A percentile compares a stretch with the other conserved stretches of the same genome.
phyloP scores from a whole-genome alignment of 2,113 vertebrate genomes.

The Vimba vimba region DNA sequence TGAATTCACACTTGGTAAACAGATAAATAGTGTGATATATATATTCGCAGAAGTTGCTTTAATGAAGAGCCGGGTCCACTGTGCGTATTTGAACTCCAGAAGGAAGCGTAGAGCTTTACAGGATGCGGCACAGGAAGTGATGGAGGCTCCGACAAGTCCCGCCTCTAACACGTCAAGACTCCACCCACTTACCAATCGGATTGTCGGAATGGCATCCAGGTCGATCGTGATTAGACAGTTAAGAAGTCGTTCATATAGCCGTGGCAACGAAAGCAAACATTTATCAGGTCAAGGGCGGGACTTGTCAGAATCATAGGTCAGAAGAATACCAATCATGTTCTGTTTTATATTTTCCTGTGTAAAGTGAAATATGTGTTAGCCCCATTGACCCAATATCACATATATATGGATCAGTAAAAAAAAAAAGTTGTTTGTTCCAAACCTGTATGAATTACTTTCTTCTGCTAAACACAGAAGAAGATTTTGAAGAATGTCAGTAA shows the following conservation, averaged over 20 bases:
- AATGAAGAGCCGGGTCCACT: not conserved
- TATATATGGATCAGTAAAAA: too few species aligned
- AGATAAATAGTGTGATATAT: not conserved
- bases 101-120: not conserved
- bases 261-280: conserved; percentile 15
- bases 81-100: not conserved
- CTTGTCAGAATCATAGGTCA: not conserved
- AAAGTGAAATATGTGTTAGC: not conserved
- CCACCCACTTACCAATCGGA: not conserved
- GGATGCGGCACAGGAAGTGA: conserved; percentile 38
- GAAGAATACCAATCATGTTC: not conserved
- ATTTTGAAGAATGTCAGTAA: too few species aligned
- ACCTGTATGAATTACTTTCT: too few species aligned
- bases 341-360: not conserved
- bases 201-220: not conserved
- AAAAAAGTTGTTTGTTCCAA: too few species aligned
- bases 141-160: not conserved
- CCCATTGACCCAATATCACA: not conserved
- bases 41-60: not conserved
- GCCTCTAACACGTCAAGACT: not conserved
- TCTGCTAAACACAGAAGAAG: too few species aligned
- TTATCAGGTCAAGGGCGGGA: not conserved
- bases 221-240: not conserved
- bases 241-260: not conserved
- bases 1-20: not conserved